phyloP scores from a whole-genome alignment of 2,113 vertebrate species.

The Neodon shergylaensis region DNA sequence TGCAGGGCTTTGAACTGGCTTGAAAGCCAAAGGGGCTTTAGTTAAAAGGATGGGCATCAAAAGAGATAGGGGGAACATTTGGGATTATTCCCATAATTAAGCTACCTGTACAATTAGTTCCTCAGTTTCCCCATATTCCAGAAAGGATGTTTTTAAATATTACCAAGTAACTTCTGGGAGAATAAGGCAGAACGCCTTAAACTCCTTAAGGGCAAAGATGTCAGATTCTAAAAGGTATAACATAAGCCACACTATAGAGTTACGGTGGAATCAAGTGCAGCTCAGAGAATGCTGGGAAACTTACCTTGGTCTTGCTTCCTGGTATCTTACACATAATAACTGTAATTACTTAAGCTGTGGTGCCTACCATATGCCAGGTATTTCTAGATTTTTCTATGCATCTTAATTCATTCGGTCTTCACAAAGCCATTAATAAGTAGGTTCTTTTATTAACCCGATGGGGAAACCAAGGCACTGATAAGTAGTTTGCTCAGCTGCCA shows the following conservation, averaged over 20 bases:
- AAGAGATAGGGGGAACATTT: slow-evolving; percentile 9
- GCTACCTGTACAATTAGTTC: neutral
- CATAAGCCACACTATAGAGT: slow-evolving; percentile 25
- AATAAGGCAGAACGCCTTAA: neutral
- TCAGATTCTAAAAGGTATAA: neutral
- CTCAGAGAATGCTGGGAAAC: neutral
- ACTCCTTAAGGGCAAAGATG: slow-evolving; percentile 45
- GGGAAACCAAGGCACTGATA: slow-evolving; percentile 58
- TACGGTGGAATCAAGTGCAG: slow-evolving; percentile 23
- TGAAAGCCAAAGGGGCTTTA: neutral
- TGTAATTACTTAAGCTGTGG: slow-evolving; percentile 60
- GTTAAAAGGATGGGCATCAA: slow-evolving; percentile 44
- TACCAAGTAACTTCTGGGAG: slow-evolving; percentile 7
- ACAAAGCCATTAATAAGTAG: slow-evolving; percentile 50
- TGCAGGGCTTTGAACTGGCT: neutral
- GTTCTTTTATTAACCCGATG: slow-evolving; percentile 54
- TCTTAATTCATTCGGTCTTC: slow-evolving; percentile 21
- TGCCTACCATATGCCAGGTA: neutral
- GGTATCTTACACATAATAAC: slow-evolving; percentile 41
- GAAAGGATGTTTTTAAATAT: slow-evolving; percentile 2
- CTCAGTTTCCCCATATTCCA: slow-evolving; percentile 42
- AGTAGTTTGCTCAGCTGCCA: slow-evolving; percentile 39
- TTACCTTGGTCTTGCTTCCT: slow-evolving; percentile 52
- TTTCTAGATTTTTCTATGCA: slow-evolving; percentile 13
- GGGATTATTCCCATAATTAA: slow-evolving; percentile 40